Evolutionary conservation across 2,888 invertebrate genomes (phyloP).

Genomic region (Helobdella robusta): DNA sequence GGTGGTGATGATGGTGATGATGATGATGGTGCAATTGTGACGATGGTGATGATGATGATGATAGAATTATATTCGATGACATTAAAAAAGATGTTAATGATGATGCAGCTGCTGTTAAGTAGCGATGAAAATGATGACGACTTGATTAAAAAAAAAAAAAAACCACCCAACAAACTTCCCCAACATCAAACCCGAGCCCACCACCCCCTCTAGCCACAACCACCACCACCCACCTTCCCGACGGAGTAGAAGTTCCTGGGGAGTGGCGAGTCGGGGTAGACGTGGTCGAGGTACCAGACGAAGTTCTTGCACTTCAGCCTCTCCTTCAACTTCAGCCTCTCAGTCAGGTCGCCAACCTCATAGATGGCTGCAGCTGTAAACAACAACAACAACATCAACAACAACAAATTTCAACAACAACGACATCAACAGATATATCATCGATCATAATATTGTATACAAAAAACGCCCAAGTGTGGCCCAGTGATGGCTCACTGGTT

Average conservation of each 20-base stretch:
- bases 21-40: no score
- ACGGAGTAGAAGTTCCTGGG: conserved; percentile 22
- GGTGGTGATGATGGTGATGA: no score
- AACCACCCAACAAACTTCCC: not conserved
- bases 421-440: not conserved
- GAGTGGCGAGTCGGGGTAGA: conserved; percentile 15
- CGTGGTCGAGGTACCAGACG: conserved; percentile 22
- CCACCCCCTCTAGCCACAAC: not conserved
- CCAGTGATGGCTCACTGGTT: no score
- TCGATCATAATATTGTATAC: no score
- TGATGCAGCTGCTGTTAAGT: not conserved
- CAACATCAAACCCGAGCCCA: not conserved
- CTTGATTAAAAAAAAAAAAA: not conserved
- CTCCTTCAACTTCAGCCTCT: conserved; percentile 16
- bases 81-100: not conserved
- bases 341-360: conserved; percentile 12
- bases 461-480: no score
- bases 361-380: not conserved
- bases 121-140: not conserved
- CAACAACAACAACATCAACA: not conserved
- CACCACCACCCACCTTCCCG: conserved; percentile 8
- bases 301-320: conserved; percentile 20
- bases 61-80: no score
- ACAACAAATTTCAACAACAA: not conserved
- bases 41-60: no score